Conservation (phyloP, 2,797 vertebrate genomes). For the Pagetopsis macropterus region DNA sequence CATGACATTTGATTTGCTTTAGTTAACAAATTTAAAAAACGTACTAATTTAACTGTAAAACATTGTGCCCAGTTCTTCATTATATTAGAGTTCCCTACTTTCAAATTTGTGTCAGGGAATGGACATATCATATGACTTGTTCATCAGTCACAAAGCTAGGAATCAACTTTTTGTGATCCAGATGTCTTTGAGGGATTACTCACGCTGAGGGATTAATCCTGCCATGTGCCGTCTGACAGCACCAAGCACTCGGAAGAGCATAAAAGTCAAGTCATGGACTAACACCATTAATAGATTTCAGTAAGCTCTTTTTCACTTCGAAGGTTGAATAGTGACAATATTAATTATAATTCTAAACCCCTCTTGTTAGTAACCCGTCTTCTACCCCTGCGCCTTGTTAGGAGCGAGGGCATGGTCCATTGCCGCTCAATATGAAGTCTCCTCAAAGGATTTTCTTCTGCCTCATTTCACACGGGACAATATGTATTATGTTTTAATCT, state of each 20-base stretch:
- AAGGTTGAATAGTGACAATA: slow-evolving; percentile 67
- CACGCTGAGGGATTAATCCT: slow-evolving; percentile 72
- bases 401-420: slow-evolving; percentile 55
- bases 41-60: slow-evolving; percentile 3
- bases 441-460: slow-evolving; percentile 55
- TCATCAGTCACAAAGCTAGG: slow-evolving; percentile 54
- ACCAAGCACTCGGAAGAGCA: slow-evolving; percentile 59
- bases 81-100: slow-evolving; percentile 15
- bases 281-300: slow-evolving; percentile 77
- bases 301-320: slow-evolving; percentile 68
- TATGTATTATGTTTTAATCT: slow-evolving; percentile 72
- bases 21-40: background rate
- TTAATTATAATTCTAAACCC: slow-evolving; percentile 72
- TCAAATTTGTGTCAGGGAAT: slow-evolving; percentile 16
- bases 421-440: slow-evolving; percentile 55
- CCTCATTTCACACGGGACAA: slow-evolving; percentile 56
- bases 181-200: slow-evolving; percentile 76
- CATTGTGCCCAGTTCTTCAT: background rate
- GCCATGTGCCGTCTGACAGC: slow-evolving; percentile 66
- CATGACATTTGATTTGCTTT: slow-evolving; percentile 37
- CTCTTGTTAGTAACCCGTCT: slow-evolving; percentile 43
- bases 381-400: slow-evolving; percentile 38
- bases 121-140: slow-evolving; percentile 16
- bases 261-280: slow-evolving; percentile 74
- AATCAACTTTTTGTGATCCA: slow-evolving; percentile 63